A percentile compares a stretch with the other conserved stretches of the same genome.
phyloP scores from a whole-genome alignment of 2,888 invertebrate species.

The Sceliomorpha sp. region DNA sequence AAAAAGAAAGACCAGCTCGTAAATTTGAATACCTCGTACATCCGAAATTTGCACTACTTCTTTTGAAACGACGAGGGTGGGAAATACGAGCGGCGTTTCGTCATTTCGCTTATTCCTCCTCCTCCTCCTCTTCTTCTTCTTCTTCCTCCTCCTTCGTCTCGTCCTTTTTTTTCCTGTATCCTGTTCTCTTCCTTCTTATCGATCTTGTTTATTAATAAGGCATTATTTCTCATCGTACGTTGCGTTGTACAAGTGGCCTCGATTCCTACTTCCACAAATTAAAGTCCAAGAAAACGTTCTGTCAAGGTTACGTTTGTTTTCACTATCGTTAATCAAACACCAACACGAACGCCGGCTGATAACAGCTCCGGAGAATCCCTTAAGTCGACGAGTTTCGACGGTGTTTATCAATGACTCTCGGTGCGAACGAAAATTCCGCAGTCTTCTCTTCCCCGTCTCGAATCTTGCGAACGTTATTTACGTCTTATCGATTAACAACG shows the following conservation, averaged over 20 bases:
- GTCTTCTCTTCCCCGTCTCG: too few species aligned
- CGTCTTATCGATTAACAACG: too few species aligned
- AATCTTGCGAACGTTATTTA: too few species aligned
- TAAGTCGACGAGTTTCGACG: slow-evolving; percentile 11
- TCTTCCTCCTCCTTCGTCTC: too few species aligned
- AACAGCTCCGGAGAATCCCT: slow-evolving; percentile 32
- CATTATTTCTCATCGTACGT: background rate
- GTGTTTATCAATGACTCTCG: too few species aligned
- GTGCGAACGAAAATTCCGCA: too few species aligned
- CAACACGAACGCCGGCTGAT: slow-evolving; percentile 34
- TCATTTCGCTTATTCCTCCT: slow-evolving; percentile 14
- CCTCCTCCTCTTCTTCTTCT: slow-evolving; percentile 7
- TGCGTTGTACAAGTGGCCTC: background rate
- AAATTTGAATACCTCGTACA: slow-evolving; percentile 40
- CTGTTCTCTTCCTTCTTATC: too few species aligned
- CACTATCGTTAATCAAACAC: slow-evolving; percentile 46
- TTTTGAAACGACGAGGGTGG: too few species aligned
- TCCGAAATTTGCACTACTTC: slow-evolving; percentile 27
- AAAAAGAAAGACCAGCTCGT: slow-evolving; percentile 26
- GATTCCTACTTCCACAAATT: slow-evolving; percentile 14
- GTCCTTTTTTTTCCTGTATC: too few species aligned
- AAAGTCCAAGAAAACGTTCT: slow-evolving; percentile 22
- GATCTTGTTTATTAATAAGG: background rate
- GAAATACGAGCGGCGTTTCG: too few species aligned
- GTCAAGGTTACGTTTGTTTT: slow-evolving; percentile 50